Conservation (phyloP, 2,797 vertebrate species). For the Lagocephalus sceleratus region DNA sequence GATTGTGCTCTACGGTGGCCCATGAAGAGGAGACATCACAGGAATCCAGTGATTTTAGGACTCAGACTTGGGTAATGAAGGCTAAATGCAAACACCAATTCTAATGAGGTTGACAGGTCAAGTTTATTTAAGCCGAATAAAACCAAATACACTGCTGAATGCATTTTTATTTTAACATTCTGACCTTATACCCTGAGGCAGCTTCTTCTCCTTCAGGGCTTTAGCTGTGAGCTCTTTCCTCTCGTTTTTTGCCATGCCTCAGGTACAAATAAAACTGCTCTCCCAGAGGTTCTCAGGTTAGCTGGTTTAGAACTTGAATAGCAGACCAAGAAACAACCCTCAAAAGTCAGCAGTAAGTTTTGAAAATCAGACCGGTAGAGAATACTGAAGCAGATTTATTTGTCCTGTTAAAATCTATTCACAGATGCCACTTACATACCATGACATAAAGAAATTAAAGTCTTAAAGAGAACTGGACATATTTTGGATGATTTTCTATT, state of each 20-base stretch:
- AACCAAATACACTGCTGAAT: not conserved
- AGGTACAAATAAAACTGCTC: not conserved
- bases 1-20: too few relatives aligned
- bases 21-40: too few relatives aligned
- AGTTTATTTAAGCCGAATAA: not conserved
- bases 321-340: not conserved
- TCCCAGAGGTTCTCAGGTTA: not conserved
- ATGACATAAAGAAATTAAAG: too few relatives aligned
- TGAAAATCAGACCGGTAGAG: not conserved
- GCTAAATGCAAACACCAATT: too few relatives aligned
- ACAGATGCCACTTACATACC: too few relatives aligned
- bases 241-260: not conserved
- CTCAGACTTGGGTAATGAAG: too few relatives aligned
- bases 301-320: not conserved
- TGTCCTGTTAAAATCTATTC: too few relatives aligned
- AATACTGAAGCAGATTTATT: too few relatives aligned
- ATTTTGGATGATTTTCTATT: too few relatives aligned
- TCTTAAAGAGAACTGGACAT: too few relatives aligned
- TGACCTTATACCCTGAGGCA: not conserved
- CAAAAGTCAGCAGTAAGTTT: not conserved
- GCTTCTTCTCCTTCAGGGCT: conserved; percentile 1
- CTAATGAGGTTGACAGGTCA: too few relatives aligned
- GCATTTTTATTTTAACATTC: not conserved
- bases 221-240: not conserved
- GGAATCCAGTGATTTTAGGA: too few relatives aligned